Conservation (phyloP, 2,113 vertebrate genomes). For the Microtus montanus region DNA sequence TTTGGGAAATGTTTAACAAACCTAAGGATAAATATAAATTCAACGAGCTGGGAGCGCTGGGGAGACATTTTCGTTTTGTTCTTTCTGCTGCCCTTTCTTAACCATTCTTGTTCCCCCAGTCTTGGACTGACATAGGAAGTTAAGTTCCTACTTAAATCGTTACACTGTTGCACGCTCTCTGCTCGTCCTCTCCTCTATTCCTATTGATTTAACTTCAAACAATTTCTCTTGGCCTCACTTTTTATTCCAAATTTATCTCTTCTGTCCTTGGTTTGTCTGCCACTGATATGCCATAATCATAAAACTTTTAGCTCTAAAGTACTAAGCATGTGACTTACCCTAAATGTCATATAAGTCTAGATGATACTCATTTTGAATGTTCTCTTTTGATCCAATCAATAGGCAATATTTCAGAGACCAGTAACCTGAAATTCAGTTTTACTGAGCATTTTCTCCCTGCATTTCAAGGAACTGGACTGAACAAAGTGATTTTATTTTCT, state of each 20-base stretch:
- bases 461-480: conserved; percentile 46
- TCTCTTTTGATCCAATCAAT: conserved; percentile 56
- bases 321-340: conserved; percentile 41
- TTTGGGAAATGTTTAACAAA: not conserved
- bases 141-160: not conserved
- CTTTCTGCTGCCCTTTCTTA: not conserved
- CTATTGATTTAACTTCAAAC: not conserved
- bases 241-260: conserved; percentile 28
- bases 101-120: not conserved
- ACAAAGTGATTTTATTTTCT: conserved; percentile 57
- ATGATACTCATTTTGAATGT: conserved; percentile 47
- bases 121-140: not conserved
- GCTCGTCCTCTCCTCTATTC: not conserved
- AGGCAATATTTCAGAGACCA: conserved; percentile 43
- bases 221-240: conserved; percentile 36
- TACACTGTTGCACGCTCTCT: not conserved
- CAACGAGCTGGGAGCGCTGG: not conserved
- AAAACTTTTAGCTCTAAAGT: conserved; percentile 38
- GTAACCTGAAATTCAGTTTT: conserved; percentile 35
- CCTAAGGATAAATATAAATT: not conserved
- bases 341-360: conserved; percentile 57
- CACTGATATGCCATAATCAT: conserved; percentile 42
- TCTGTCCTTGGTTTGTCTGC: conserved; percentile 48
- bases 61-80: not conserved
- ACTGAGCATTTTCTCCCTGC: not conserved